Conservation (phyloP, 2,113 vertebrate genomes). For the Crotophaga sulcirostris region DNA sequence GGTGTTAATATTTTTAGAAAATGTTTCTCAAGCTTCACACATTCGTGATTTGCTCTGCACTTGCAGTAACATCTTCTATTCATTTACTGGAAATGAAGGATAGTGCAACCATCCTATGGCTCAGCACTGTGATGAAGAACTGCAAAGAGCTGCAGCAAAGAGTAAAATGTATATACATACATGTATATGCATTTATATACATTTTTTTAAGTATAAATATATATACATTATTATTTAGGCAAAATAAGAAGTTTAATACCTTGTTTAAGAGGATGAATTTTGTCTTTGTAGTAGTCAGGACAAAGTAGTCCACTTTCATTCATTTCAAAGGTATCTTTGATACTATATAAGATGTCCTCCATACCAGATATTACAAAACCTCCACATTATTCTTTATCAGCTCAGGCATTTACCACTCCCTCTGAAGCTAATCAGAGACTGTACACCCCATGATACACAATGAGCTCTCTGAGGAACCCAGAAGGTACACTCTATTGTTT, state of each 20-base stretch:
- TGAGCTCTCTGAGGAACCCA: background rate
- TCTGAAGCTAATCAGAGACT: background rate
- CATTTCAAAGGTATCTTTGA: background rate
- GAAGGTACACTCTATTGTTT: background rate
- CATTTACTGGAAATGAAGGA: background rate
- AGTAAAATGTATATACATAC: background rate
- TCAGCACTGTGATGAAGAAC: background rate
- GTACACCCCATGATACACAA: background rate
- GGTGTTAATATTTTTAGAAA: background rate
- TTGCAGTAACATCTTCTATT: background rate
- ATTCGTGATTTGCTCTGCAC: background rate
- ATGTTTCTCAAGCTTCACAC: background rate
- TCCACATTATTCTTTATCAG: background rate
- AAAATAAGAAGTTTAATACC: background rate
- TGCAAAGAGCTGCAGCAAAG: background rate
- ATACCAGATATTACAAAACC: background rate
- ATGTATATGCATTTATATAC: background rate
- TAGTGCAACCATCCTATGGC: background rate
- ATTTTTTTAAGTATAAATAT: background rate
- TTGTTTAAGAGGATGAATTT: background rate
- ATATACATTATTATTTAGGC: background rate
- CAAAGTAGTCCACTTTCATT: background rate
- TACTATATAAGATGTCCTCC: background rate
- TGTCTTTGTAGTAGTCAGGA: background rate
- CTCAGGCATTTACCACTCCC: background rate